phyloP scores from a whole-genome alignment of 2,113 vertebrate species.

The Eira barbara region DNA sequence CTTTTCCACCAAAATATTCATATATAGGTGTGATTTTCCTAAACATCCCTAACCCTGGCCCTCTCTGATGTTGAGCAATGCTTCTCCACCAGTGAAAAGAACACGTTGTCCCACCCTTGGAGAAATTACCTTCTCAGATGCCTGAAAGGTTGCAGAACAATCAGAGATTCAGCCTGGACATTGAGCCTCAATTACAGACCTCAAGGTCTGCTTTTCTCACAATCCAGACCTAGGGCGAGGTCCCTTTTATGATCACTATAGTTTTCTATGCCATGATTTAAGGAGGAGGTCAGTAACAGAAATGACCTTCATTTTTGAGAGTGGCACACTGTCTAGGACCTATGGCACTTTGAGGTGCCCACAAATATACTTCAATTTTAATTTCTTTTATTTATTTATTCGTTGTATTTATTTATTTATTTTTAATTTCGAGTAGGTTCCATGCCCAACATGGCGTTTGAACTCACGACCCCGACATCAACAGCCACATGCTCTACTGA shows the following conservation, averaged over 20 bases:
- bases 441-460: not conserved
- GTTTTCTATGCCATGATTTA: not conserved
- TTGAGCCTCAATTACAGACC: not conserved
- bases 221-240: no score
- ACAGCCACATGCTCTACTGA: not conserved
- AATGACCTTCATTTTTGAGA: not conserved
- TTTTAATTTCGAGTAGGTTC: not conserved
- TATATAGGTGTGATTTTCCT: not conserved
- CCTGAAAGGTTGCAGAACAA: not conserved
- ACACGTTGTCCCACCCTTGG: not conserved
- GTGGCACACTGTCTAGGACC: not conserved
- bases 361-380: not conserved
- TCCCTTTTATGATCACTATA: not conserved
- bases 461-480: not conserved
- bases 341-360: not conserved
- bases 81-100: not conserved
- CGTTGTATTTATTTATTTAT: not conserved
- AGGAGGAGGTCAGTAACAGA: not conserved
- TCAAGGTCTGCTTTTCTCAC: not conserved
- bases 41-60: not conserved
- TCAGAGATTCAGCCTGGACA: not conserved
- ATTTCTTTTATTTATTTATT: not conserved
- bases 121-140: not conserved
- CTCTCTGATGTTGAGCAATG: not conserved
- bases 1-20: not conserved